Base-by-base conservation (phyloP, 2,797 vertebrate species). In the Hylomyscus alleni region DNA sequence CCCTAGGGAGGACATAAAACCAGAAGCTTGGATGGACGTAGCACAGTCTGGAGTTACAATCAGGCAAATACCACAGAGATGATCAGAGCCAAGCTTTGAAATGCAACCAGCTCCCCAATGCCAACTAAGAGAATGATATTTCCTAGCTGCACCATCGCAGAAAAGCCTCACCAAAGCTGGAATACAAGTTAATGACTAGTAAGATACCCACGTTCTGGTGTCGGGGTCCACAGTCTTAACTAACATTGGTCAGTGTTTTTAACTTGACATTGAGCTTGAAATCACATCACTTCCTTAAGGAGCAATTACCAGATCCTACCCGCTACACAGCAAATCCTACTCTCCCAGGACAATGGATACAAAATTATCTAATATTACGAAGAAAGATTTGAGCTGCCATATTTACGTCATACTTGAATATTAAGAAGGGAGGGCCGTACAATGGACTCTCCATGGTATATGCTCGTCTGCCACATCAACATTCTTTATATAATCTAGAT, bases 11-110 rank as follows among this genome's bases (percentile, higher is more conserved):
- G 95, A 77, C n/a, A 9, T 62, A 86, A 96, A 84, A 83, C 17
- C 10, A 29, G 37, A 52, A 89, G 11, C 22, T 95, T 62, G 50
- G 37, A 86, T 88, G 58, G 83, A 69, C 20, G 1, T 12, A 83
- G 62, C 10, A 37, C 50, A 62, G 62, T 37, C 26, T 69, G 26
- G 72, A 37, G 26, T 69, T 69, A 78, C 73, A 34, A 89, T 47
- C 67, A 75, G 85, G n/a, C 26, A 89, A 94, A 93, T 75, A 69
- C 40, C 56, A 76, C 92, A 72, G 4, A 95, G 52, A 69, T 67
- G 24, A 78, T n/a, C 52, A 90, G 85, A 84, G 69, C 47, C 94
- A 58, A 69, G n/a, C 73, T 96, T 65, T 69, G 58, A 96, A 95
- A 44, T 12, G 37, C 26, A 50, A 37, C 19, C 72, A 44, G 85